Base-by-base conservation (phyloP, 1,140 invertebrate species). In the Thrips palmi region DNA sequence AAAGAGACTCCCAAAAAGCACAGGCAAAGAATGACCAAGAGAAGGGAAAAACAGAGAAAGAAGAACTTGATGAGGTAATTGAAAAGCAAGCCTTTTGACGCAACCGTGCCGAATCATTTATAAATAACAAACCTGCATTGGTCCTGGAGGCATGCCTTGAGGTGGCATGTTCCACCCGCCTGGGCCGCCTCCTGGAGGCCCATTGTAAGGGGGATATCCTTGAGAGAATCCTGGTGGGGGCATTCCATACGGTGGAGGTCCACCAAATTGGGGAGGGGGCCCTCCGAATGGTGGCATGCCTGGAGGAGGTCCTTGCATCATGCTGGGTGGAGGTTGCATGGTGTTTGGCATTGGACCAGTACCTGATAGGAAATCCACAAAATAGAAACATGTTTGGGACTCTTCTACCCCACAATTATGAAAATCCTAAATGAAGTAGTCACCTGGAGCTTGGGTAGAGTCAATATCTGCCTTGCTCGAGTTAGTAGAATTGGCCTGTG, bases 181-280 rank as follows among this genome's bases (percentile, higher is more conserved):
- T 33, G 31, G 42, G 30, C 10, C 33, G 34, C 37, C 27, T 19
- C 42, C 25, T 32, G 70, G 66, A 24, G 71, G 70, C 52, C 50
- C 48, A 15, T 47, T 47, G 34, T 45, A 37, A 27, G 49, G 52
- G 15, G 39, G 45, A 12, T 45, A 43, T 29, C 46, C 47, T 2
- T 49, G 48, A 17, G 50, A 60, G 49, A 71, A 70, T 11, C 68
- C 71, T 44, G 68, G 74, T 4, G 70, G 71, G 19, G 71, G 75
- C 62, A 74, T 67, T 19, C 70, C 71, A 49, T 71, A 74, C 2
- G 73, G 75, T 2, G 74, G 68, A 41, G 60, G 62, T 22, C 68
- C 69, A 50, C 52, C 52, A 51, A 73, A 69, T 42, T 57, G 63
- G 6, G n/a, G n/a, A 48, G 57, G 59, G 23, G 70, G 68, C 2